Conservation (phyloP, 2,888 invertebrate species). For the Sarcophaga carnaria region DNA sequence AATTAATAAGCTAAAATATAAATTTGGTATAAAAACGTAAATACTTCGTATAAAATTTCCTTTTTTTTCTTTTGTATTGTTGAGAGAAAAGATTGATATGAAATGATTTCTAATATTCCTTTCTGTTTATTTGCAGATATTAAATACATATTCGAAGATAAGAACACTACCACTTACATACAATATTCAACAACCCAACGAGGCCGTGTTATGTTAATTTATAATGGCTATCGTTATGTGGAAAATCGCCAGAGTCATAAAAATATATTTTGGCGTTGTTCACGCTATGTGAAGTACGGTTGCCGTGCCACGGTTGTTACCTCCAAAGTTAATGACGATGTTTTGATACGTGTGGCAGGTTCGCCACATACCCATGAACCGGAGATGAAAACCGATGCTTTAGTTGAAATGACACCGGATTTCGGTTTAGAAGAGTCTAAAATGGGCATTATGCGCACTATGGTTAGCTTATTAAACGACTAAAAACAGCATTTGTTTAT, state of each 20-base stretch:
- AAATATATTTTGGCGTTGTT: constrained; percentile 82
- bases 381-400: constrained; percentile 77
- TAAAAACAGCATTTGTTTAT: constrained; percentile 39
- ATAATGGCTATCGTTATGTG: constrained; percentile 81
- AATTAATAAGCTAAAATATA: constrained; percentile 6
- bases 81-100: too few species aligned
- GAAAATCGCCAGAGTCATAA: constrained; percentile 81
- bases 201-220: constrained; percentile 81
- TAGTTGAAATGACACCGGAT: constrained; percentile 77
- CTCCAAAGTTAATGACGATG: constrained; percentile 78
- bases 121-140: constrained; percentile 72
- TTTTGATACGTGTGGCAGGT: constrained; percentile 79
- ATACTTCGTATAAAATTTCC: neutral
- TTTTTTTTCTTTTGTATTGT: too few species aligned
- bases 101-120: constrained; percentile 1
- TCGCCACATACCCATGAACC: constrained; percentile 80
- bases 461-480: constrained; percentile 72
- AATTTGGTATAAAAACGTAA: neutral
- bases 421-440: constrained; percentile 76
- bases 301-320: constrained; percentile 81
- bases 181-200: constrained; percentile 81
- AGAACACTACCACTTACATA: constrained; percentile 76
- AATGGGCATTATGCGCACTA: constrained; percentile 72
- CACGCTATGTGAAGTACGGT: constrained; percentile 81
- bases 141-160: constrained; percentile 78